Base-by-base conservation (phyloP, 1,140 invertebrate species). In the Drosophila ananassae region DNA sequence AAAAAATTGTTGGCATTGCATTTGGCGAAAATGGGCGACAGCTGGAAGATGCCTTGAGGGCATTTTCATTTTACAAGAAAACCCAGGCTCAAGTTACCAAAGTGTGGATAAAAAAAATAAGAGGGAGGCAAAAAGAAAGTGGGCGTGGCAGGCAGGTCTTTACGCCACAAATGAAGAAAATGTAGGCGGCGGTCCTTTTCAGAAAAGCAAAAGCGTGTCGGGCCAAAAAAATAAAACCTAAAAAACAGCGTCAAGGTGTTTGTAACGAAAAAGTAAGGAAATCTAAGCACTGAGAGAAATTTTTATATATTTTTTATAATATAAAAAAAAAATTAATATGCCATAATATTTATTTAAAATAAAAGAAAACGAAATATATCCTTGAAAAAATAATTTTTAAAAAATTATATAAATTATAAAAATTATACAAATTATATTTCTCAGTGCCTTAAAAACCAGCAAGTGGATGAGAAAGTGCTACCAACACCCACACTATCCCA, bases 201-300 rank as follows among this genome's bases (percentile, higher is more conserved):
- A 67, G 59, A 77, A 85, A 62, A 84, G 80, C 81, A 84, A 84
- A 84, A 85, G 78, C 80, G 62, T 84, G 80, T 84, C 81, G 67
- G 47, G 77, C 52, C 73, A n/a, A 59, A 69, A 78, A 76, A 79
- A 67, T 51, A 63, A 63, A 63, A 25, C 44, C 24, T 57, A 63
- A 57, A 63, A 76, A 62, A 12, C 7, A 30, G 67, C 54, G 81
- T 57, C 73, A 84, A 84, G 77, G 81, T 85, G 82, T 87, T 81
- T 66, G 73, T 58, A 82, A 82, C 46, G 73, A 56, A 69, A 77
- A 37, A 82, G 61, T 54, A 67, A 64, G 52, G 39, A 73, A 73
- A 59, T 41, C 44, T 48, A 34, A 37, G 17, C 48, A 47, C 25
- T 39, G 48, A 12, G 6, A 32, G 10, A 30, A 34, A 22, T 58